Evolutionary conservation across 2,113 vertebrate genomes (phyloP).

Genomic region (Diphyllodes magnificus): DNA sequence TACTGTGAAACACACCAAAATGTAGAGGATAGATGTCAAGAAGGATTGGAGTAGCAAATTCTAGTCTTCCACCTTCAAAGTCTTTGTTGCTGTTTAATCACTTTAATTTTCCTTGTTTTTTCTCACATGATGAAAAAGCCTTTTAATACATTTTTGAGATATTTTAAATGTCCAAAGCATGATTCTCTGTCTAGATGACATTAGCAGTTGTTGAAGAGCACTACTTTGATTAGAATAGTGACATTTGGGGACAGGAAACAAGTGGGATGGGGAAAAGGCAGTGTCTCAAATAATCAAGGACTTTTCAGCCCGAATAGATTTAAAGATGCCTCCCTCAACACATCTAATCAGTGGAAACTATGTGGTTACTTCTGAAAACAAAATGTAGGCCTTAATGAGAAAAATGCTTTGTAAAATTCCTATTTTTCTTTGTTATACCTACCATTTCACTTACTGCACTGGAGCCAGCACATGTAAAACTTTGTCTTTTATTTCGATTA

Average conservation of each 20-base stretch:
- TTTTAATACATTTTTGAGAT: neutral
- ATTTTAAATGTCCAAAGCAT: neutral
- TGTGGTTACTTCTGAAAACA: neutral
- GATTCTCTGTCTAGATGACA: neutral
- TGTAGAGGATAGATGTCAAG: neutral
- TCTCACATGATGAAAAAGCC: neutral
- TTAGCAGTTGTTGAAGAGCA: neutral
- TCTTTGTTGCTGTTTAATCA: neutral
- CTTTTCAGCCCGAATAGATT: neutral
- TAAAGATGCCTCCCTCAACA: neutral
- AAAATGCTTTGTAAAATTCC: neutral
- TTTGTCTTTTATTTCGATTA: constrained; percentile 42
- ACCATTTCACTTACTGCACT: neutral
- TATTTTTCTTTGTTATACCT: neutral
- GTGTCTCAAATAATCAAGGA: neutral
- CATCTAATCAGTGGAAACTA: neutral
- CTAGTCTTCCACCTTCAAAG: neutral
- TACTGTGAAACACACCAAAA: neutral
- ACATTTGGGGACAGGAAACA: neutral
- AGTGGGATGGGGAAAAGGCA: neutral
- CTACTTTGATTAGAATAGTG: neutral
- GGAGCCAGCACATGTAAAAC: neutral
- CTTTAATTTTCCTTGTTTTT: neutral
- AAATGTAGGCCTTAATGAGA: neutral
- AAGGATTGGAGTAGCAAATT: neutral